Conservation (phyloP, 2,888 invertebrate species). For the Schrankia costaestrigalis region DNA sequence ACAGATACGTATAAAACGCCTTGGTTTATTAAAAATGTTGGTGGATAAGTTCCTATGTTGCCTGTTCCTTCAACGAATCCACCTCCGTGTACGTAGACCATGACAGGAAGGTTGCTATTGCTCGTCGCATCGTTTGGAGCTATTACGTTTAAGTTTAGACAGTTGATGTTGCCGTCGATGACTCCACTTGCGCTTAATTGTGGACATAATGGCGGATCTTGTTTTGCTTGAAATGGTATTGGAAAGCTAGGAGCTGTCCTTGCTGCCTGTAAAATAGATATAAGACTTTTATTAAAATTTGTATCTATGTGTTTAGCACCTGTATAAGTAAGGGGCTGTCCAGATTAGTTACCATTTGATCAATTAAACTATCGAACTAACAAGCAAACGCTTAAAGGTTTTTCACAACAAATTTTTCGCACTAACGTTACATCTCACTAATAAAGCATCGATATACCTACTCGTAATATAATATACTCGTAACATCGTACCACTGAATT, state of each 20-base stretch:
- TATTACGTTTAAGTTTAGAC: conserved; percentile 7
- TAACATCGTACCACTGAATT: no score
- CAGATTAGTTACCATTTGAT: no score
- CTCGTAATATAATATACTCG: no score
- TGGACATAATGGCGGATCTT: conserved; percentile 5
- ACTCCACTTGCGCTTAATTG: conserved; percentile 2
- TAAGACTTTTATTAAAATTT: no score
- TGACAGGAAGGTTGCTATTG: conserved; percentile 1
- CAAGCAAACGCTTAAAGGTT: no score
- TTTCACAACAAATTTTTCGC: no score
- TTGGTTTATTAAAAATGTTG: neutral
- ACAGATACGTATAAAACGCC: conserved; percentile 3
- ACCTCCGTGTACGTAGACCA: conserved; percentile 10
- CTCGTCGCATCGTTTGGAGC: neutral
- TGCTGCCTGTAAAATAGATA: conserved; percentile 8
- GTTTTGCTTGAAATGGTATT: neutral
- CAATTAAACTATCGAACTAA: no score
- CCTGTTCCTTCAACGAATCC: conserved; percentile 2
- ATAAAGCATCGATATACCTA: no score
- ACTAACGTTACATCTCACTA: no score
- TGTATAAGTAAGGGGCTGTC: no score
- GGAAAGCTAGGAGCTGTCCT: neutral
- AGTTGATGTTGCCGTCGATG: conserved; percentile 8
- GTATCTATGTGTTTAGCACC: no score
- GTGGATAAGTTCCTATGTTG: neutral